Percentiles rank a stretch among this genome's conserved stretches.
Conservation (phyloP, 1,140 invertebrate species). For the Pseudomyrmex cubaensis region DNA sequence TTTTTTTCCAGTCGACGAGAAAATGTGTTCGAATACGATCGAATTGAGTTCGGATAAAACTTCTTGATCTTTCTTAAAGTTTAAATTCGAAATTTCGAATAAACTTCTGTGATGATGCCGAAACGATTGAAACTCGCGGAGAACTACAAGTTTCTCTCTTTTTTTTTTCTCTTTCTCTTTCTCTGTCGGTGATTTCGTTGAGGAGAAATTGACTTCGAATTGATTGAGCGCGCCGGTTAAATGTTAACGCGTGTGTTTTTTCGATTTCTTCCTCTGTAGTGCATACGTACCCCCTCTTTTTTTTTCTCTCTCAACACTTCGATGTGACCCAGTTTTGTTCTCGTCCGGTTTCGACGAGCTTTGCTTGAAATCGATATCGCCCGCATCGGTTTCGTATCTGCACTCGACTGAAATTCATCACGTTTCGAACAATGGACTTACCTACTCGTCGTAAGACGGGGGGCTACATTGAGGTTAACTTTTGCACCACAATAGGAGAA, state of each 20-base stretch:
- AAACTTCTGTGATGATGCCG: too few relatives aligned
- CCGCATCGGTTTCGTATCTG: constrained; percentile 38
- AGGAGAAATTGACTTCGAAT: not conserved
- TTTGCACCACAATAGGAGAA: constrained; percentile 29
- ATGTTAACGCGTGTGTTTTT: not conserved
- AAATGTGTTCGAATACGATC: too few relatives aligned
- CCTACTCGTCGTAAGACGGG: constrained; percentile 22
- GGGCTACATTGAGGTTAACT: constrained; percentile 32
- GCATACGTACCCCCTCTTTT: not conserved
- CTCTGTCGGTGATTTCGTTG: not conserved
- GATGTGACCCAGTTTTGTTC: constrained; percentile 28
- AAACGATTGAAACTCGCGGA: too few relatives aligned
- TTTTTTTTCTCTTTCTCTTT: too few relatives aligned
- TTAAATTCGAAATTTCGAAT: not conserved
- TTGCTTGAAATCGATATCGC: constrained; percentile 37
- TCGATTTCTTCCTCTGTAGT: constrained; percentile 1
- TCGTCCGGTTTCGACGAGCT: constrained; percentile 26
- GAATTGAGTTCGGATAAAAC: too few relatives aligned
- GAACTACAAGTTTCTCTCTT: too few relatives aligned
- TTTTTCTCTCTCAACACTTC: not conserved
- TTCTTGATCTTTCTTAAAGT: too few relatives aligned
- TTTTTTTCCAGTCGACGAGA: not conserved
- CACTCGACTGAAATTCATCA: constrained; percentile 44
- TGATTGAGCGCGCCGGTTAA: not conserved
- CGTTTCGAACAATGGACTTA: constrained; percentile 39